phyloP scores from a whole-genome alignment of 1,140 invertebrate genomes.

The Neodiprion fabricii region DNA sequence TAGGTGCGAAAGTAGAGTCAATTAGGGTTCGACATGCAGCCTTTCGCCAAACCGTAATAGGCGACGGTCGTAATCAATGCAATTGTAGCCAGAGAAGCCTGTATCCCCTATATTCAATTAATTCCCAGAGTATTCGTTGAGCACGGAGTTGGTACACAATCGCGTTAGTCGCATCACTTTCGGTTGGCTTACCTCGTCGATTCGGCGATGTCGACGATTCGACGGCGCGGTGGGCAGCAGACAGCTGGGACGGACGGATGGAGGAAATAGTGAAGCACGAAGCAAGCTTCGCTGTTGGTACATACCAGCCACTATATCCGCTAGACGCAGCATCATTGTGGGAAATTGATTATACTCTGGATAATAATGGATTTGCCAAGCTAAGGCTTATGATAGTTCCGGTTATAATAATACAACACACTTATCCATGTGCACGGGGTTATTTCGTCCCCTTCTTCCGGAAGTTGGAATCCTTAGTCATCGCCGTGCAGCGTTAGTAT shows the following conservation, averaged over 20 bases:
- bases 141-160: slow-evolving; percentile 56
- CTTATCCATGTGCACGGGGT: too few relatives aligned
- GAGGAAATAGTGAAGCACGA: neutral
- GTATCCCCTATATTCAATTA: neutral
- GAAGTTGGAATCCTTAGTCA: too few relatives aligned
- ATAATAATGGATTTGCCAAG: slow-evolving; percentile 46
- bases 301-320: neutral
- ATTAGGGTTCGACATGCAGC: too few relatives aligned
- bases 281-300: neutral
- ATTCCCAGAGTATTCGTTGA: slow-evolving; percentile 18
- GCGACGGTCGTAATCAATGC: slow-evolving; percentile 2
- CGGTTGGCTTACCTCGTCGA: slow-evolving; percentile 30
- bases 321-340: slow-evolving; percentile 36
- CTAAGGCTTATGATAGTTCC: neutral
- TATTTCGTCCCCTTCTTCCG: too few relatives aligned
- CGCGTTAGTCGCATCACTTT: slow-evolving; percentile 55
- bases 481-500: too few relatives aligned
- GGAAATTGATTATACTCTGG: slow-evolving; percentile 52
- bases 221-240: slow-evolving; percentile 31
- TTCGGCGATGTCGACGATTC: slow-evolving; percentile 38
- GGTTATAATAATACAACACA: neutral
- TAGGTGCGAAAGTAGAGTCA: too few relatives aligned
- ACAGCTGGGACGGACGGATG: neutral
- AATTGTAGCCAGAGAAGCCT: neutral
- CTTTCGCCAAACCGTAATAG: neutral